Evolutionary conservation across 2,888 invertebrate genomes (phyloP), one percentile per base, ranked within the genome.

Genomic region (Endotricha flammealis): DNA sequence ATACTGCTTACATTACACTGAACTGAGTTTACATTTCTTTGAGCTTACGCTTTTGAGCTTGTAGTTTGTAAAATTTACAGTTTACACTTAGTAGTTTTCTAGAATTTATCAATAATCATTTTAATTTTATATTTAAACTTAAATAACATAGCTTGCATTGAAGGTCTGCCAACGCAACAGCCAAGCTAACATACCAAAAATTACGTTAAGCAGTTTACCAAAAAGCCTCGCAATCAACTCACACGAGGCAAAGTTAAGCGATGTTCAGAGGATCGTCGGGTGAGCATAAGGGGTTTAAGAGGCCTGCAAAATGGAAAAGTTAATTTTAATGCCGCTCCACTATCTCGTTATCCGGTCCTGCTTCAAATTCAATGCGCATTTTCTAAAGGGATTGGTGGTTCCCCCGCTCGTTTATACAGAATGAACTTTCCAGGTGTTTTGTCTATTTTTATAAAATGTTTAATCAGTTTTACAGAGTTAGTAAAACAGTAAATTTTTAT

Each of bases 281-380:
- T 23, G 50, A 48, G 55, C 57, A 46, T 59, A 53, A 54, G 51
- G 53, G 57, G 52, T 52, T 67, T 63, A 62, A 55, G 54, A 54
- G 55, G 48, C 59, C 53, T 47, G 52, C 53, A 57, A 58, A 71
- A 69, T 64, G 64, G 63, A 64, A 72, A 67, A 73, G 68, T 69
- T 69, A 70, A 73, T 68, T 73, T 68, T 65, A 67, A 71, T 68
- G 53, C 64, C 41, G 47, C 48, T 42, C 55, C 60, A 60, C 64
- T 64, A 71, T 72, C 63, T 57, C 68, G 71, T 67, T 20, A 20
- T 20, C 55, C 53, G 51, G 45, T 51, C 44, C 49, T 41, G 42
- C 44, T 41, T 32, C 41, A 23, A 38, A 36, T 38, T 54, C 37
- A 33, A 38, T 39, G 41, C 32, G 36, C 41, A 50, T 54, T 63